Evolutionary conservation across 1,140 invertebrate species (phyloP).

Genomic region (Pemphigus obesinymphae): DNA sequence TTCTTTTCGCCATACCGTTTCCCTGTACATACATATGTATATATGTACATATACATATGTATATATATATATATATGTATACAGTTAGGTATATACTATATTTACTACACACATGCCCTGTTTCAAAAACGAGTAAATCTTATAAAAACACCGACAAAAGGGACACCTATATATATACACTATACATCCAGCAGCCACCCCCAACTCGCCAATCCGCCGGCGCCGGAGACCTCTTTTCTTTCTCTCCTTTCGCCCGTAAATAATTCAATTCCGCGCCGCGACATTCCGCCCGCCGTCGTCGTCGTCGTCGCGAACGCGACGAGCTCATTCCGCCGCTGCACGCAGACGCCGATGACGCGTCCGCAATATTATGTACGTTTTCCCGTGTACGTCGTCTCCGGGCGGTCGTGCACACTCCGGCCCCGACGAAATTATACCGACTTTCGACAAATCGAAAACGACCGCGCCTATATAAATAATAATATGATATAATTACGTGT

Average conservation of each 20-base stretch:
- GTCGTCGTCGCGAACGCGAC: neutral
- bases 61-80: neutral
- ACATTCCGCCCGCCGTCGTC: neutral
- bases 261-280: constrained; percentile 25
- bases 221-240: neutral
- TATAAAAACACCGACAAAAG: constrained; percentile 39
- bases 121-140: constrained; percentile 38
- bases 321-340: neutral
- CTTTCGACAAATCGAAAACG: too few relatives aligned
- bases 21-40: neutral
- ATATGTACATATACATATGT: neutral
- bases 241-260: constrained; percentile 14
- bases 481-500: too few relatives aligned
- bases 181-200: too few relatives aligned
- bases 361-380: too few relatives aligned
- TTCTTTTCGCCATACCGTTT: constrained; percentile 21
- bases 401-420: too few relatives aligned
- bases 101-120: neutral
- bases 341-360: too few relatives aligned
- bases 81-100: too few relatives aligned
- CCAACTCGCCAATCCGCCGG: neutral
- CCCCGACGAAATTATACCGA: too few relatives aligned
- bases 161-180: neutral
- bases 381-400: too few relatives aligned
- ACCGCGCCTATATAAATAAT: too few relatives aligned